Conservation (phyloP, 2,888 invertebrate species). For the Dermolepida albohirtum region DNA sequence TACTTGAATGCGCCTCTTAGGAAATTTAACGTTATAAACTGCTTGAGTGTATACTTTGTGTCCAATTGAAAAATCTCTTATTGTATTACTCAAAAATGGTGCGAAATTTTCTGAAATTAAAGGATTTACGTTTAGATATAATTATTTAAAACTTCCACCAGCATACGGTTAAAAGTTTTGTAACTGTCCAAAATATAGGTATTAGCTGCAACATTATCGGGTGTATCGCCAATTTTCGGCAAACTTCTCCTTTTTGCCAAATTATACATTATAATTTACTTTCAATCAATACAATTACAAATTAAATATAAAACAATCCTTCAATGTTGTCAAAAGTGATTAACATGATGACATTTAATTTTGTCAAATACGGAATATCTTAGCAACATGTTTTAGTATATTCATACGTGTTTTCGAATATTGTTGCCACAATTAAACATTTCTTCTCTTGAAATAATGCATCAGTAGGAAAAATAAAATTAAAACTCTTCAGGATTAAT, state of each 20-base stretch:
- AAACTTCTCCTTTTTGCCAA: conserved; percentile 45
- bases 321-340: background rate
- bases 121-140: too few species aligned
- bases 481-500: too few species aligned
- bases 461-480: too few species aligned
- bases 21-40: conserved; percentile 13
- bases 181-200: conserved; percentile 46
- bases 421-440: too few species aligned
- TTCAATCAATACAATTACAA: background rate
- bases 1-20: conserved; percentile 31
- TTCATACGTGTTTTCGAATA: too few species aligned
- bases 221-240: conserved; percentile 42
- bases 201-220: conserved; percentile 47
- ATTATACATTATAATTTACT: conserved; percentile 47
- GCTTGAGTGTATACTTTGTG: conserved; percentile 41
- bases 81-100: conserved; percentile 49
- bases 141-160: background rate
- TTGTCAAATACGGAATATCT: background rate
- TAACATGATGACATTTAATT: background rate
- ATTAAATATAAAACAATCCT: background rate
- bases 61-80: conserved; percentile 39
- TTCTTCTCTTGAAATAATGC: too few species aligned
- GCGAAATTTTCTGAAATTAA: conserved; percentile 46
- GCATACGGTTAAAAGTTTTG: conserved; percentile 36
- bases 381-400: too few species aligned